A percentile compares a stretch with the other conserved stretches of the same genome.
Conservation (phyloP, 1,140 invertebrate species). For the Drosophila parabipectinata region DNA sequence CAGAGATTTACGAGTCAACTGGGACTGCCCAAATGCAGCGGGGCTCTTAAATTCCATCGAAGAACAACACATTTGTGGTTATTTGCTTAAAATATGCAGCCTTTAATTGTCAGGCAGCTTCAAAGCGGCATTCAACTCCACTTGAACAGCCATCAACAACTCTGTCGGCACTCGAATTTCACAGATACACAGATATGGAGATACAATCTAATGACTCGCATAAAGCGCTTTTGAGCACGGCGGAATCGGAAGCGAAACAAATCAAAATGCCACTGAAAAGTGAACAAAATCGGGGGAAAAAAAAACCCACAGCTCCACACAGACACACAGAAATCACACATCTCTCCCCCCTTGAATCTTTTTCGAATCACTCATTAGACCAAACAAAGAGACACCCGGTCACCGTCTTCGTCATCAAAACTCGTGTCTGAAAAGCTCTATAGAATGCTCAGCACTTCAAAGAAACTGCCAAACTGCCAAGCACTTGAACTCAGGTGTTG, state of each 20-base stretch:
- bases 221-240: slow-evolving; percentile 36
- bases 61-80: slow-evolving; percentile 20
- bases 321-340: slow-evolving; percentile 34
- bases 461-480: slow-evolving; percentile 5
- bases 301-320: slow-evolving; percentile 39
- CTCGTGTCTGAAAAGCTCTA: slow-evolving; percentile 34
- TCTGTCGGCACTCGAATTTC: slow-evolving; percentile 20
- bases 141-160: slow-evolving; percentile 17
- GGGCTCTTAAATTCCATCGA: slow-evolving; percentile 15
- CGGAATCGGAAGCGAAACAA: slow-evolving; percentile 74
- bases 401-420: slow-evolving; percentile 18
- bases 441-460: slow-evolving; percentile 44
- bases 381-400: slow-evolving; percentile 56
- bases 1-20: slow-evolving; percentile 46
- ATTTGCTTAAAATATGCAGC: slow-evolving; percentile 60
- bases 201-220: slow-evolving; percentile 70
- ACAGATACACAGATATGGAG: slow-evolving; percentile 50
- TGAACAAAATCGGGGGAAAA: slow-evolving; percentile 14
- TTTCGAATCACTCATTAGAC: slow-evolving; percentile 55
- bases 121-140: slow-evolving; percentile 24
- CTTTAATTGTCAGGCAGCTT: slow-evolving; percentile 44
- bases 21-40: slow-evolving; percentile 25
- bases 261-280: slow-evolving; percentile 64
- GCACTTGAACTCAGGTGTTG: slow-evolving; percentile 45
- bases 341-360: not conserved